These are phyloP conservation scores for Leucoraja erinaceus DNA, from an alignment of 2,113 vertebrate species.

Conservation along the genomic window DNA sequence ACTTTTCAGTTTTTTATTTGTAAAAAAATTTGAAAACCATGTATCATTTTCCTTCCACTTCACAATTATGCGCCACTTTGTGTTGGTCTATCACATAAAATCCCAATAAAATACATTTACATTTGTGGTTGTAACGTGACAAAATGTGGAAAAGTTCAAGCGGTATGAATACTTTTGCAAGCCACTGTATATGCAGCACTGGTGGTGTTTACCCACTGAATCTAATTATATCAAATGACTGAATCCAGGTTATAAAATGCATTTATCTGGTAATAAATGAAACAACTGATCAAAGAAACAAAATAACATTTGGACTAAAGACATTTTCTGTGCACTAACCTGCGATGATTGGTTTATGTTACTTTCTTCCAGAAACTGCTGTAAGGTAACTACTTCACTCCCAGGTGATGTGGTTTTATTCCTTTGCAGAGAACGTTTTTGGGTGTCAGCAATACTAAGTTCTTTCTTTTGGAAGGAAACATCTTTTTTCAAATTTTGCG, in stretches of 20 bases:
- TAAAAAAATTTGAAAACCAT: too few species aligned
- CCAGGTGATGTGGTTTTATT: constrained; percentile 63
- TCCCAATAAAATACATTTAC: too few species aligned
- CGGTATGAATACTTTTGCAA: too few species aligned
- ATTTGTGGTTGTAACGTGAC: too few species aligned
- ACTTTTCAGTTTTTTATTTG: too few species aligned
- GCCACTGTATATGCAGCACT: too few species aligned
- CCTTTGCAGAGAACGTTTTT: constrained; percentile 47
- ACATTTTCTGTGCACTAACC: constrained; percentile 46
- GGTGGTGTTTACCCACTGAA: too few species aligned
- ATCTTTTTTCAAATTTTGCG: constrained; percentile 68
- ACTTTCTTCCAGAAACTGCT: constrained; percentile 90
- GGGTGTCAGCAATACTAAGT: constrained; percentile 51
- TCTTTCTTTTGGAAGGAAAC: constrained; percentile 68
- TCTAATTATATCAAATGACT: background rate
- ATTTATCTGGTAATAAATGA: background rate
- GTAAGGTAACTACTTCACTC: constrained; percentile 78
- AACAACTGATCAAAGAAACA: background rate
- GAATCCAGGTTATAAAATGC: background rate
- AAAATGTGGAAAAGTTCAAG: too few species aligned
- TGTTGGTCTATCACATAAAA: too few species aligned
- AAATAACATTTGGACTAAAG: background rate
- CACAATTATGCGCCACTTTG: too few species aligned
- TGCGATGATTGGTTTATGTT: constrained; percentile 50
- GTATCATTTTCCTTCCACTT: too few species aligned